Base-by-base conservation (phyloP, 1,140 invertebrate species). In the Helicoverpa zea region DNA sequence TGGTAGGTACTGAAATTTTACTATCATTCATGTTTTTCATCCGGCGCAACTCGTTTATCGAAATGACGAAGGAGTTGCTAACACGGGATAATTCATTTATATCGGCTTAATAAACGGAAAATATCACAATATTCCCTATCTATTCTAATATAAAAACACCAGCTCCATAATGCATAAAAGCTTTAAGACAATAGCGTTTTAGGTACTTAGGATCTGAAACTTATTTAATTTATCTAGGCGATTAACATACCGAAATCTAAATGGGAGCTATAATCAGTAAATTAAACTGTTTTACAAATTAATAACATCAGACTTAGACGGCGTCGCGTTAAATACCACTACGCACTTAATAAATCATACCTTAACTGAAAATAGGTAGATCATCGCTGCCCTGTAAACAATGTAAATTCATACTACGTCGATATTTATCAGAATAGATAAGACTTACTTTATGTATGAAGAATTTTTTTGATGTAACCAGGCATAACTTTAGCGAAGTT, bases 361-460 rank as follows among this genome's bases (percentile, higher is more conserved):
- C 7, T 29, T 13, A 30, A 13, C 23, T 59, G 11, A 59, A 59
- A 59, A 30, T 59, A 59, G 13, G 18, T 29, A 59, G 10, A 59
- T 59, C 29, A 59, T 59, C 58, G 29, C 4, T 18, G 29, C 29
- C 58, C 23, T 59, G 56, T 58, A 58, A 58, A 58, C 56, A 58
- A 18, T 18, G 58, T 9, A 13, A 23, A 12, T 59, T 29, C 11
- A 2, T 23, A 29, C 29, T 29, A 23, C 23, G 56, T 16, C 16
- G 56, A 58, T 18, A 18, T 58, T 18, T 18, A 16, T 5, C 56
- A 58, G 16, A 18, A 58, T 58, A 5, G 16, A 1, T 58, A 16
- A 10, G 35, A 63, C 61, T 63, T 35, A 14, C 12, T 12, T 63
- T 23, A 23, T 23, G 23, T 23, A 23, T 23, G 23, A 23, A 23